Conservation (phyloP, 2,113 vertebrate species). For the Pristiophorus japonicus region DNA sequence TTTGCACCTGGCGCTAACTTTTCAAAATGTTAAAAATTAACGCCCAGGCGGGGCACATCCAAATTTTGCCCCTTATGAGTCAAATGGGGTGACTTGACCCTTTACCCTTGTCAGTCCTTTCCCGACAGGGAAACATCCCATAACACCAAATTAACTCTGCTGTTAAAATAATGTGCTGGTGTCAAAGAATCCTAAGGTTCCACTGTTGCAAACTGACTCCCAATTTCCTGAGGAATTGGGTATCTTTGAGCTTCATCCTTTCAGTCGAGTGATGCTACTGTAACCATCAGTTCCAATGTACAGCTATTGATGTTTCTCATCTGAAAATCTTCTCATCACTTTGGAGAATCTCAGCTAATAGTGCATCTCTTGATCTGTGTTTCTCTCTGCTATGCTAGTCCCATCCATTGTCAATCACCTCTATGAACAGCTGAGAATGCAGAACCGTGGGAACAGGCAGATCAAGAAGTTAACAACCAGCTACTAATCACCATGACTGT, state of each 20-base stretch:
- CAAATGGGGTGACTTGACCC: not conserved
- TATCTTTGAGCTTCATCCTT: not conserved
- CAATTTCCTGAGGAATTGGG: not conserved
- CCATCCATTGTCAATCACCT: not conserved
- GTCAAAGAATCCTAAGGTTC: not conserved
- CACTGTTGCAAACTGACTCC: not conserved
- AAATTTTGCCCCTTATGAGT: no score
- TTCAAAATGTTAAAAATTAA: no score
- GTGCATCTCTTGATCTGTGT: not conserved
- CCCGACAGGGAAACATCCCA: not conserved
- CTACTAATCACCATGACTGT: slow-evolving; percentile 35
- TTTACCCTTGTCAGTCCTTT: not conserved
- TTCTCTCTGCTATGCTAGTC: not conserved
- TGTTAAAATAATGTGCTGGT: not conserved
- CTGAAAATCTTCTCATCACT: not conserved
- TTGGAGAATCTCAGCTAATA: not conserved
- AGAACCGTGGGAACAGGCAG: slow-evolving; percentile 10
- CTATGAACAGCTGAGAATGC: slow-evolving; percentile 21
- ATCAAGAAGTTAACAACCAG: slow-evolving; percentile 24
- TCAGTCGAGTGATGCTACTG: not conserved
- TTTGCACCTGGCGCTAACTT: no score
- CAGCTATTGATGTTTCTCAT: not conserved
- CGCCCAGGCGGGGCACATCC: no score
- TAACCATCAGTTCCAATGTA: not conserved
- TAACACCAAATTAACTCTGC: not conserved